A percentile compares a stretch with the other conserved stretches of the same genome.
These are phyloP conservation scores for Seira musarum DNA, from an alignment of 2,888 invertebrate species.

Conservation along the genomic window DNA sequence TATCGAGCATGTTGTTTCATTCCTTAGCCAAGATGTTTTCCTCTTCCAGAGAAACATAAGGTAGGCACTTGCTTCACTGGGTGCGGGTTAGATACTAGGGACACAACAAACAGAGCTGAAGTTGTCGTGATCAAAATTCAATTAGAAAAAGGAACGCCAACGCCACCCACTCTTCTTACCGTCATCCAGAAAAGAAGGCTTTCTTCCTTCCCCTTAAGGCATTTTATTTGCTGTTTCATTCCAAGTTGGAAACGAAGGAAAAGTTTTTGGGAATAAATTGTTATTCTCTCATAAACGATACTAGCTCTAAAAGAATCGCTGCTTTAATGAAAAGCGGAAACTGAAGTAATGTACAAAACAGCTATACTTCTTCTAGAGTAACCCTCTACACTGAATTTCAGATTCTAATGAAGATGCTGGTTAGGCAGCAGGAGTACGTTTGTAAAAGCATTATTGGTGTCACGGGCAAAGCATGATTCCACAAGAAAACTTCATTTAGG, in stretches of 20 bases:
- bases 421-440: not conserved
- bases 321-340: slow-evolving; percentile 30
- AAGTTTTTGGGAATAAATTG: too few species aligned
- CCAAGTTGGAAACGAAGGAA: too few species aligned
- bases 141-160: too few species aligned
- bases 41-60: too few species aligned
- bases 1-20: too few species aligned
- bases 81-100: too few species aligned
- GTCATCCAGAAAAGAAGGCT: slow-evolving; percentile 33
- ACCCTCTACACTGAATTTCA: slow-evolving; percentile 2
- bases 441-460: not conserved
- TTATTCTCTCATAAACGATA: too few species aligned
- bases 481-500: slow-evolving; percentile 39
- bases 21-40: too few species aligned
- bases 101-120: too few species aligned
- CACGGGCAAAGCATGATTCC: not conserved
- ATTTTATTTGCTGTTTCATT: slow-evolving; percentile 25
- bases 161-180: slow-evolving; percentile 47
- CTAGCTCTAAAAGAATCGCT: too few species aligned
- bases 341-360: slow-evolving; percentile 16
- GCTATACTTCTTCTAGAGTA: slow-evolving; percentile 9
- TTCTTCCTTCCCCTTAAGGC: slow-evolving; percentile 21
- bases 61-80: too few species aligned
- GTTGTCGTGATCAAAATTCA: slow-evolving; percentile 56
- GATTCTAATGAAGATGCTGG: not conserved